These are phyloP conservation scores for Enteromius argenteus DNA, from an alignment of 2,797 vertebrate species.

Conservation along the genomic window DNA sequence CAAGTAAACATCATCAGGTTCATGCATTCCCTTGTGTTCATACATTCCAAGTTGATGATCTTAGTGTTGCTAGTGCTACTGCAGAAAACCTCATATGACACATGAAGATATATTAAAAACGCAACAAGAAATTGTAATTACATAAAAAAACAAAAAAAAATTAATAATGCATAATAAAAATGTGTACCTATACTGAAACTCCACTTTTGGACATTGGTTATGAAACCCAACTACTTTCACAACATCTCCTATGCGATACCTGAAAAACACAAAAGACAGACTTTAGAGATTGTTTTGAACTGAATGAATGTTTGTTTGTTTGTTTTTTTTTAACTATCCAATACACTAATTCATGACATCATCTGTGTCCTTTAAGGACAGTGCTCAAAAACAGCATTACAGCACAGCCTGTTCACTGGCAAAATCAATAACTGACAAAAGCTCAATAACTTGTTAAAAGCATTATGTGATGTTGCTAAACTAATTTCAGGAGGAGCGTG, in stretches of 20 bases:
- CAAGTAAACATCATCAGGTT: background rate
- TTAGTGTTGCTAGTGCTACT: background rate
- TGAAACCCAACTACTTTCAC: slow-evolving; percentile 84
- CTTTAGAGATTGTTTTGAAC: background rate
- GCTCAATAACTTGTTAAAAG: background rate
- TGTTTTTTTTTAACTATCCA: background rate
- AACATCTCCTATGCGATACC: slow-evolving; percentile 86
- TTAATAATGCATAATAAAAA: background rate
- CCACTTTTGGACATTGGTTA: slow-evolving; percentile 87
- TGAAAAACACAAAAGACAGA: slow-evolving; percentile 61
- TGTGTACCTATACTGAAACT: slow-evolving; percentile 84
- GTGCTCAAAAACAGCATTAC: background rate
- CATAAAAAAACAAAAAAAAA: background rate
- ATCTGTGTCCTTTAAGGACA: background rate
- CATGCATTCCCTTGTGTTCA: background rate
- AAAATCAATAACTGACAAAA: background rate
- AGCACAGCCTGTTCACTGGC: background rate
- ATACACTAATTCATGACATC: background rate
- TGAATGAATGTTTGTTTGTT: no score
- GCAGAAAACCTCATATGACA: background rate
- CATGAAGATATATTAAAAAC: background rate
- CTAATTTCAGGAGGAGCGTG: no score
- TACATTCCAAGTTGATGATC: background rate
- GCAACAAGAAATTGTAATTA: background rate
- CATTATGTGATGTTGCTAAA: background rate